Base-by-base conservation (phyloP, 2,888 invertebrate species). In the Formica aserva region DNA sequence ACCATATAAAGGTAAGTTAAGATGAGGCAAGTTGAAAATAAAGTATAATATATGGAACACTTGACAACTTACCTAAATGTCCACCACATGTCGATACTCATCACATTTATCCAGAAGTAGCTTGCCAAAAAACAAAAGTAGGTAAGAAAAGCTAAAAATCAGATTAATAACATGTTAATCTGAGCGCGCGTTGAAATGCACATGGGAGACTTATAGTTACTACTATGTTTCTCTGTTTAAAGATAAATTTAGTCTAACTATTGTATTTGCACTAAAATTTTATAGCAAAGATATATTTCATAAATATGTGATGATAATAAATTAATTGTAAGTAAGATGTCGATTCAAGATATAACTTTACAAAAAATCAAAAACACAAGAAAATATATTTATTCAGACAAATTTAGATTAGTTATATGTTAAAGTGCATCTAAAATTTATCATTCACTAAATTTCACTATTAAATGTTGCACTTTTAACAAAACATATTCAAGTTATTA, bases 11-110 rank as follows among this genome's bases (percentile, higher is more conserved):
- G 5, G 0, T 15, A 48, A 48, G 6, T 48, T 48, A 55, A 22
- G 0, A 9, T 8, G 0, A 35, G 6, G 1, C 2, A 48, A 55
- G 22, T 22, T 22, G 3, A 60, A 1, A 5, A 66, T 45, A 29
- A 48, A 32, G 8, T 13, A 41, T 38, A 60, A 13, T 57, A 15
- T 55, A 11, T 4, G 41, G 11, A 38, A 76, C 29, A 78, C 15
- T 76, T 41, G 72, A 18, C 26, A 74, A 93, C 95, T 95, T 95
- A 97, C 97, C 97, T 97, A 95, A 97, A 97, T 22, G 97, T 97
- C 95, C 97, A 97, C 97, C 97, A 98, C 92, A 98, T 97, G 93
- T 98, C 98, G 93, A 98, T 97, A 94, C 98, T 98, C 96, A 98
- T 98, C 38, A 98, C 97, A 93, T 97, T 98, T 92, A 98, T 95